Evolutionary conservation across 2,888 invertebrate species (phyloP).

Genomic region (Ochropleura plecta): DNA sequence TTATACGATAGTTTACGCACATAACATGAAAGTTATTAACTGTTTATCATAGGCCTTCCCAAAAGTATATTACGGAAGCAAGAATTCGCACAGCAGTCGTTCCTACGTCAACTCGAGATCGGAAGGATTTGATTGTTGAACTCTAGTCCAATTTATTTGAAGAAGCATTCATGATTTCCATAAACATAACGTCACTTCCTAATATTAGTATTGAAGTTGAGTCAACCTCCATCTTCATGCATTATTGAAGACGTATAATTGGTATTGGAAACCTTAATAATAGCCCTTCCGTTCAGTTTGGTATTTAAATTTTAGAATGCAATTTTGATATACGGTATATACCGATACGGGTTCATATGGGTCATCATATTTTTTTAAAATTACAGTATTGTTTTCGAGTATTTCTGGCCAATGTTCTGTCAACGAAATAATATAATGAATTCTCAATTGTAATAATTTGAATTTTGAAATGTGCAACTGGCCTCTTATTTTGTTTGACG

Average conservation of each 20-base stretch:
- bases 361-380: neutral
- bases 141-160: neutral
- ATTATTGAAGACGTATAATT: constrained; percentile 26
- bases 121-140: neutral
- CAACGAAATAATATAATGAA: neutral
- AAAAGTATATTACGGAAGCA: neutral
- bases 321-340: neutral
- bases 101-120: neutral
- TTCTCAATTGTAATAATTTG: neutral
- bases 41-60: neutral
- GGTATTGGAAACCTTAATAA: neutral
- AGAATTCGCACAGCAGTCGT: neutral
- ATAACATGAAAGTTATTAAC: neutral
- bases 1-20: neutral
- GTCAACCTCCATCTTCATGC: constrained; percentile 15
- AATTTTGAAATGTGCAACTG: neutral
- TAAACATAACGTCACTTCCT: neutral
- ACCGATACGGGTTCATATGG: neutral
- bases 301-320: constrained; percentile 2
- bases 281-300: neutral
- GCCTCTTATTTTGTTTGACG: neutral
- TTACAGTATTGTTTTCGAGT: neutral
- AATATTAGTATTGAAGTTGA: constrained; percentile 9
- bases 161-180: neutral
- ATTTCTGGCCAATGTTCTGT: neutral